A percentile compares a stretch with the other conserved stretches of the same genome.
Conservation (phyloP, 2,797 vertebrate species). For the Halcyon smyrnensis region DNA sequence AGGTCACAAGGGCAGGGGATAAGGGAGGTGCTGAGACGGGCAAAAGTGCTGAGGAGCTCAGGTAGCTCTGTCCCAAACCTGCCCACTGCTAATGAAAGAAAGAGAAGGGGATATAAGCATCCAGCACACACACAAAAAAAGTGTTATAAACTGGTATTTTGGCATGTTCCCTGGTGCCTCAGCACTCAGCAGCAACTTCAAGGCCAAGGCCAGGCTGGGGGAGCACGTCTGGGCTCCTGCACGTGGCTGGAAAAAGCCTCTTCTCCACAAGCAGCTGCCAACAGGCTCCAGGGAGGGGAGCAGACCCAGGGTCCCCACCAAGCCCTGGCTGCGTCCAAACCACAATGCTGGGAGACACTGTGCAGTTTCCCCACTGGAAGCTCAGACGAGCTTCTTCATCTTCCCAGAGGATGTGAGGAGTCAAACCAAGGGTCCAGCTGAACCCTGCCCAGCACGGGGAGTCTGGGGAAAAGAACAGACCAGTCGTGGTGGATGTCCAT, state of each 20-base stretch:
- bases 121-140: background rate
- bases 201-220: background rate
- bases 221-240: background rate
- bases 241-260: background rate
- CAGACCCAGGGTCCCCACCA: accelerated
- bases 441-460: background rate
- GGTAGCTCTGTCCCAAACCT: background rate
- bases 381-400: background rate
- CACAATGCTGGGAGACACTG: background rate
- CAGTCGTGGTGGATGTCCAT: background rate
- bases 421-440: accelerated
- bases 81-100: background rate
- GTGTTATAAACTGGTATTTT: background rate
- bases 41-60: accelerated
- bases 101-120: background rate
- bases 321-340: background rate
- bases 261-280: background rate
- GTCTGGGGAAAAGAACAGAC: background rate
- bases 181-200: background rate
- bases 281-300: background rate
- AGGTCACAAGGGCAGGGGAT: background rate
- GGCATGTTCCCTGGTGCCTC: background rate
- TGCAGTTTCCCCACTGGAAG: background rate
- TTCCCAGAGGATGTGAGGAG: background rate
- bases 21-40: background rate